phyloP scores from a whole-genome alignment of 2,113 vertebrate genomes.

The Hyperopisus bebe region DNA sequence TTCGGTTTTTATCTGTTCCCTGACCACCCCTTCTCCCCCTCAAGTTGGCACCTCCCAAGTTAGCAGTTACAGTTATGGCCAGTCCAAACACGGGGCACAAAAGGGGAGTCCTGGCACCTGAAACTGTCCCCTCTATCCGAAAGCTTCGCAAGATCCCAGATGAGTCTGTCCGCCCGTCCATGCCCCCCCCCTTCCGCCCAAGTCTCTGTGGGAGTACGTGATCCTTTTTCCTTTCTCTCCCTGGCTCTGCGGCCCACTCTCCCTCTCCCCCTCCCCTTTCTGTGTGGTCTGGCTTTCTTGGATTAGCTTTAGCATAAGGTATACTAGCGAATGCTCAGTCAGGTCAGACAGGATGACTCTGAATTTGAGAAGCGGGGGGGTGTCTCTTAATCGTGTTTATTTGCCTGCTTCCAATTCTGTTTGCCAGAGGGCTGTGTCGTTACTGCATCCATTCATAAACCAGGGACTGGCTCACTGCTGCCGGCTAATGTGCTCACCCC shows the following conservation, averaged over 20 bases:
- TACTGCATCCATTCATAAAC: conserved; percentile 43
- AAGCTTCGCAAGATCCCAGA: conserved; percentile 27
- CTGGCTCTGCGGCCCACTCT: conserved; percentile 3
- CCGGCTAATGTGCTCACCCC: background rate
- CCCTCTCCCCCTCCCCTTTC: background rate
- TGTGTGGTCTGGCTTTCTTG: conserved; percentile 18
- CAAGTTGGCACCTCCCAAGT: background rate
- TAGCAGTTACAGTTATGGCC: background rate
- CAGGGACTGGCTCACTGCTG: background rate
- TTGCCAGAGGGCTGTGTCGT: conserved; percentile 40
- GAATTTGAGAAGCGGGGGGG: conserved; percentile 3
- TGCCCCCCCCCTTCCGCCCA: background rate
- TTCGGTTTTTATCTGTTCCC: background rate
- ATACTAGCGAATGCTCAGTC: background rate
- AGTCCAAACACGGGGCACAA: background rate
- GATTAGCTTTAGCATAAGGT: conserved; percentile 13
- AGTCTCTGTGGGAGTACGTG: background rate
- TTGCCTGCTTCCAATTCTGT: conserved; percentile 49
- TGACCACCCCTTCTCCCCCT: background rate
- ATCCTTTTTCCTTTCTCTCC: background rate
- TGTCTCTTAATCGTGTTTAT: conserved; percentile 42
- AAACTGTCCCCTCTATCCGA: background rate
- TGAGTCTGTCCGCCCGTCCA: conserved; percentile 39
- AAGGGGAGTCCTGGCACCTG: background rate
- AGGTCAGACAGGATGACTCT: conserved; percentile 36